Percentiles rank a stretch among this genome's conserved stretches.
Evolutionary conservation across 2,888 invertebrate genomes (phyloP).

Genomic region (Sisyra terminalis): DNA sequence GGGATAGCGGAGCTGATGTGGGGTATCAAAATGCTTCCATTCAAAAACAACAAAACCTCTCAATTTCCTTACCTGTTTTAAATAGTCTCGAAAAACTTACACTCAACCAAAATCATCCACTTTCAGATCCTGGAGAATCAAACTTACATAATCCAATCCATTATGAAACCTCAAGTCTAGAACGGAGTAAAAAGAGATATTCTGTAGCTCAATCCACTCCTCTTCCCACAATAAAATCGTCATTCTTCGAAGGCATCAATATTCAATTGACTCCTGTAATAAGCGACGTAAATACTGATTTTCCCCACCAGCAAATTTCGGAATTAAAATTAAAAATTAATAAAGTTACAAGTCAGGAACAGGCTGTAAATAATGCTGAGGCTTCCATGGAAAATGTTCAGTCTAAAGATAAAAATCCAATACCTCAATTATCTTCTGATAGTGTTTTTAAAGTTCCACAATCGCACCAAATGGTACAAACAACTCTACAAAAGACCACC

Average conservation of each 20-base stretch:
- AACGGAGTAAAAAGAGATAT: neutral
- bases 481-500: neutral
- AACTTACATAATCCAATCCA: neutral
- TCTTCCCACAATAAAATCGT: neutral
- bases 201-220: neutral
- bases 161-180: neutral
- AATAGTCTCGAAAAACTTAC: constrained; percentile 10
- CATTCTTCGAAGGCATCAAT: too few species aligned
- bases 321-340: too few species aligned
- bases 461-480: constrained; percentile 2
- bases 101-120: neutral
- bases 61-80: constrained; percentile 11
- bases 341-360: too few species aligned
- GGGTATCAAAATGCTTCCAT: constrained; percentile 39
- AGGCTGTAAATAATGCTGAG: too few species aligned
- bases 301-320: too few species aligned
- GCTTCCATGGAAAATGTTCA: too few species aligned
- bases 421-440: too few species aligned
- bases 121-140: constrained; percentile 6
- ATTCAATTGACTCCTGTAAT: too few species aligned
- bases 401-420: too few species aligned
- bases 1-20: constrained; percentile 79
- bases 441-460: neutral
- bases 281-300: too few species aligned
- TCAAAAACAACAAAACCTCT: constrained; percentile 23